Evolutionary conservation across 2,888 invertebrate genomes (phyloP), one percentile per base, ranked within the genome.

Genomic region (Linnaemya vulpina): DNA sequence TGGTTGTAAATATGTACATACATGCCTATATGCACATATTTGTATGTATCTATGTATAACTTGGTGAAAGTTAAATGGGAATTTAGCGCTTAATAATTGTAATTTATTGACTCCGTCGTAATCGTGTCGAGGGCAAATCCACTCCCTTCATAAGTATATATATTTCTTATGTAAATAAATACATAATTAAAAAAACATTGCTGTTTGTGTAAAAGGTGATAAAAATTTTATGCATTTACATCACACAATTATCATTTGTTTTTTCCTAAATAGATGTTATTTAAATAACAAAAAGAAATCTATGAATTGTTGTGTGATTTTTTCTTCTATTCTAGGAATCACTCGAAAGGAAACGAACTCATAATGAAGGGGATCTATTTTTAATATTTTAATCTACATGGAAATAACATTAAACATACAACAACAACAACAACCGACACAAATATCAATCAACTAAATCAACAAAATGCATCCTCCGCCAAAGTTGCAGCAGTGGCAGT

Each of bases 371-470:
- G 71, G 71, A 73, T 73, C 75, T 82, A 82, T 82, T 82, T 82
- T 82, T 76, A 70, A 73, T 22, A 49, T 15, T 38, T 13, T 55
- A 63, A 49, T 70, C 46, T 67, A 79, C 71, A 73, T 67, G 51
- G 74, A 78, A 74, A 60, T 53, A 79, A 74, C 65, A 78, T 62
- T 67, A 68, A 79, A 84, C 84, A 79, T 63, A 70, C 60, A 75
- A 60, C 70, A 35, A 38, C 75, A 70, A 79, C 65, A 35, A 38
- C 75, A 70, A 79, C 65, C 75, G 83, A 84, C 71, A 79, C 53
- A 76, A 75, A 84, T 76, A 84, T 84, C 84, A 84, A 84, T 84
- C 84, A 84, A 84, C 65, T 71, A 62, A 76, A 67, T 71, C 63
- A 76, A 80, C 40, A 71, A 67, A 84, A 67, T 76, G 71, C 71